Conservation (phyloP, 2,888 invertebrate genomes). For the Dorcus parallelipipedus region DNA sequence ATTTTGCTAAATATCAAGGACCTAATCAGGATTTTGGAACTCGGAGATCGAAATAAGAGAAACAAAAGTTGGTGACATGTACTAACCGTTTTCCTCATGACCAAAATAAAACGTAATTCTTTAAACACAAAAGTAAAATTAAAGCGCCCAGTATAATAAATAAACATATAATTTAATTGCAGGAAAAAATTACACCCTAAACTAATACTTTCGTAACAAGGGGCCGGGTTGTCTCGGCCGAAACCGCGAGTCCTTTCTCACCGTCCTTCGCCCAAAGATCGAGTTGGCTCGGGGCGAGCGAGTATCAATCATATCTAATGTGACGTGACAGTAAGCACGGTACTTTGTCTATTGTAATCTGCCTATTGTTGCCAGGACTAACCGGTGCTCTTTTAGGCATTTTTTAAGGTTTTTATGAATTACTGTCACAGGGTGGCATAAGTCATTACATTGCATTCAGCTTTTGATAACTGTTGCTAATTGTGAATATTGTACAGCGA, state of each 20-base stretch:
- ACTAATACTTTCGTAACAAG: slow-evolving; percentile 9
- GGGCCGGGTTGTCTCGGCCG: slow-evolving; percentile 25
- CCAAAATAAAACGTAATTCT: slow-evolving; percentile 23
- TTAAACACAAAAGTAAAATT: slow-evolving; percentile 37
- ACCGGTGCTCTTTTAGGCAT: slow-evolving; percentile 40
- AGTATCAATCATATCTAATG: slow-evolving; percentile 51
- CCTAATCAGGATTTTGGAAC: too few relatives aligned
- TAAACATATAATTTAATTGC: slow-evolving; percentile 39
- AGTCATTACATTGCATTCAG: slow-evolving; percentile 16
- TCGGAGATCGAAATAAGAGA: too few relatives aligned
- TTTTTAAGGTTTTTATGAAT: slow-evolving; percentile 42
- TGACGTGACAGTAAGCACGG: slow-evolving; percentile 50
- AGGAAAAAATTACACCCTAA: slow-evolving; percentile 21
- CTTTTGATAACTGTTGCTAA: slow-evolving; percentile 2
- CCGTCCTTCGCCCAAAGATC: slow-evolving; percentile 30
- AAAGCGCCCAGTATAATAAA: slow-evolving; percentile 36
- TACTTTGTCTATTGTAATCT: slow-evolving; percentile 51
- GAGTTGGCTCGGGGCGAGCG: slow-evolving; percentile 30
- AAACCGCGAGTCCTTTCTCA: slow-evolving; percentile 42
- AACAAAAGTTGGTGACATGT: too few relatives aligned
- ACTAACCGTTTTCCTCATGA: too few relatives aligned
- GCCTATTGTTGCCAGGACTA: slow-evolving; percentile 44
- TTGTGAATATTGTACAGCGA: background rate
- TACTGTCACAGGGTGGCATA: slow-evolving; percentile 26
- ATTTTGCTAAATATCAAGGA: too few relatives aligned